These are phyloP conservation scores for Aurelia sp. DNA, from an alignment of 30 jellyfish, hydroid and myxozoan genomes.

Conservation along the genomic window DNA sequence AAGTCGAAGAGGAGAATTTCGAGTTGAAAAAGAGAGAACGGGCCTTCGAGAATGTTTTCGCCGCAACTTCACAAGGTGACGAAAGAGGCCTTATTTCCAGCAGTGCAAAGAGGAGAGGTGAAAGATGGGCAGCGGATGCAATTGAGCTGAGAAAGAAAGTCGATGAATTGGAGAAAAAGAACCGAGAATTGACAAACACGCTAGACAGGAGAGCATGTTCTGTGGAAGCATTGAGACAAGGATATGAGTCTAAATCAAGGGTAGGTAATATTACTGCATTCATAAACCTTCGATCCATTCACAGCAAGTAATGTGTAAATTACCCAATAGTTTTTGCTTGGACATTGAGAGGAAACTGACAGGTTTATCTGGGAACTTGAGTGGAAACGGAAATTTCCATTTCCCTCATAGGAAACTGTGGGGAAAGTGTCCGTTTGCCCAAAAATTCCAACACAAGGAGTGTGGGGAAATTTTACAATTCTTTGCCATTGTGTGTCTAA, in stretches of 20 bases:
- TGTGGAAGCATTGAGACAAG: conserved; percentile 59
- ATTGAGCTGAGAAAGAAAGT: conserved; percentile 61
- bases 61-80: conserved; percentile 21
- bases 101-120: conserved; percentile 50
- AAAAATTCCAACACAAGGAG: too few relatives aligned
- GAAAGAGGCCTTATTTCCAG: conserved; percentile 31
- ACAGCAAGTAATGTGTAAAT: too few relatives aligned
- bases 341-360: too few relatives aligned
- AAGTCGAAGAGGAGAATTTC: conserved; percentile 37
- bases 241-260: conserved; percentile 41
- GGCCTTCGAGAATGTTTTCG: conserved; percentile 25
- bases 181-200: conserved; percentile 58
- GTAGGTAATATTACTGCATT: background rate
- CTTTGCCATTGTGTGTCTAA: too few relatives aligned
- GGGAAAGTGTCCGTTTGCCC: too few relatives aligned
- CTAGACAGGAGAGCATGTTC: conserved; percentile 45
- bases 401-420: too few relatives aligned
- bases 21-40: conserved; percentile 53
- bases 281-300: background rate
- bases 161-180: conserved; percentile 67
- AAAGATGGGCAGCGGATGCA: conserved; percentile 70
- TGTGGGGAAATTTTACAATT: too few relatives aligned
- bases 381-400: too few relatives aligned
- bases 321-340: too few relatives aligned
- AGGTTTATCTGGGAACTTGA: too few relatives aligned